Evolutionary conservation across 2,888 invertebrate species (phyloP), one percentile per base, ranked within the genome.

Genomic region (Tetragnatha montana): DNA sequence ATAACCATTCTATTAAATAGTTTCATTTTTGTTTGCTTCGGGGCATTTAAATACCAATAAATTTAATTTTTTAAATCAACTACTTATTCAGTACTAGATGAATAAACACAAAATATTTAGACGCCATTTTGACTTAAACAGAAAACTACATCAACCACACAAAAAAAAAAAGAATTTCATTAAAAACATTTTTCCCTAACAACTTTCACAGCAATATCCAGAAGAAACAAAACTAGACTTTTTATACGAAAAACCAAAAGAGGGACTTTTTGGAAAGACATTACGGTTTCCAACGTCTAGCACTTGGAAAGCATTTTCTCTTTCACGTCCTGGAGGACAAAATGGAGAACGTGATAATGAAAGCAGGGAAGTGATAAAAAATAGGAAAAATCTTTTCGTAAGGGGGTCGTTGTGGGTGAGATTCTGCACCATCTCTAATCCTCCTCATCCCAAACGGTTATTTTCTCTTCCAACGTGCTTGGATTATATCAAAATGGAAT

Each of bases 391-490:
- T 75, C 17, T 47, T 49, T 75, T 76, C 68, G 19, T n/a, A 51
- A 47, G 19, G 76, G 47, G 12, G 14, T 21, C 70, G 51, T 79
- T 10, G 85, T 21, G 71, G 17, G 73, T 75, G 51, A 10, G 51
- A 22, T n/a, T 50, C 7, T 19, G 12, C 35, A 70, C 78, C 75
- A 85, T 71, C 50, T 47, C 78, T 71, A 85, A 85, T 85, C 78
- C 78, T 22, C 51, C 22, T 85, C 21, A 71, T 78, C 60, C 71
- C 70, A 85, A 71, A 79, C 78, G 85, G 78, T 85, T 85, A 78
- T 85, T 70, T 79, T 78, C 78, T 78, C 85, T 85, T 85, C 71
- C 78, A 70, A 85, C 85, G 85, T 85, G 85, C 85, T 69, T 49
- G 70, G 85, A 85, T 85, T 85, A 78, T 17, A 76, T 14, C 50